Base-by-base conservation (phyloP, 2,888 invertebrate species). In the Epiblema foenella region DNA sequence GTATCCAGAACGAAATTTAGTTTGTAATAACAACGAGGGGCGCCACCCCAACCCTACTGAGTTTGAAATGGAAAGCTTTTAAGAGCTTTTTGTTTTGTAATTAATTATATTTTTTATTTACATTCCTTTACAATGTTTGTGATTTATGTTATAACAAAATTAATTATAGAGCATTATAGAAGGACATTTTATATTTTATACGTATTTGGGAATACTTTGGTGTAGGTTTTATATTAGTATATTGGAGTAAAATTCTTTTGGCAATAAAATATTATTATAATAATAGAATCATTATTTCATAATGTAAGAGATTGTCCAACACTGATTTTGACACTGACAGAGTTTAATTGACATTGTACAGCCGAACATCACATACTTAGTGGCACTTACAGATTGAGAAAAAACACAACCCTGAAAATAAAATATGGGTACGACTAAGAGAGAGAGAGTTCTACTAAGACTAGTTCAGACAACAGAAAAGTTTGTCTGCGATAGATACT, bases 71-170 rank as follows among this genome's bases (percentile, higher is more conserved):
- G 89, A 91, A 90, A 90, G 92, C 91, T 91, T 91, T 93, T 92
- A 91, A 91, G 89, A 89, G 91, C 89, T 91, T 91, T 91, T 92
- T 92, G 90, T 90, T 91, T 90, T 85, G 87, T 91, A 91, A 93
- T 93, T 91, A 90, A 88, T 90, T 90, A 87, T 85, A 82, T 86
- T 88, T 86, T 75, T 86, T 85, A 85, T 87, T 86, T 86, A 84
- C 81, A 82, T 82, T 83, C 78, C 78, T 84, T 82, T 79, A 78
- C 79, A 77, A 83, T 85, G 80, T 83, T 83, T 57, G 79, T 83
- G 81, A 81, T 83, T 85, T 75, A 75, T 59, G 49, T 70, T 51
- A 59, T 66, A 39, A 68, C 18, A 51, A 51, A 62, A 67, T 67
- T 67, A 56, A 62, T 62, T 49, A 57, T n/a, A n/a, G n/a, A n/a